A percentile compares a stretch with the other conserved stretches of the same genome.
Conservation (phyloP, 1,140 invertebrate species). For the Delia radicum region DNA sequence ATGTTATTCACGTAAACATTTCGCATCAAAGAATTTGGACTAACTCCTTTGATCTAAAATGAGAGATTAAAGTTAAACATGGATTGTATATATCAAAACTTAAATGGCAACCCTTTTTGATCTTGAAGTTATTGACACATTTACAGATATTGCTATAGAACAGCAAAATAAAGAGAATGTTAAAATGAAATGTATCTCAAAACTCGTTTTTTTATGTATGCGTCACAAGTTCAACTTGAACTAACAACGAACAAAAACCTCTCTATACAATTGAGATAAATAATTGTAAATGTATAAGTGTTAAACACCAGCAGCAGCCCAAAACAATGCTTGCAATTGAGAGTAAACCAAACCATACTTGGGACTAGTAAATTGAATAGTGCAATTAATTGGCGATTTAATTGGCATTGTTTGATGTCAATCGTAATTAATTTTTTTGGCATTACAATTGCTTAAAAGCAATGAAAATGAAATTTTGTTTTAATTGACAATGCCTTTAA, state of each 20-base stretch:
- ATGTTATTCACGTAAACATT: too few relatives aligned
- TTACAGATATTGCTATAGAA: background rate
- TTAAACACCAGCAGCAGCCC: conserved; percentile 7
- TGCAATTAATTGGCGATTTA: too few relatives aligned
- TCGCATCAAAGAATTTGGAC: too few relatives aligned
- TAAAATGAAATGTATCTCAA: background rate
- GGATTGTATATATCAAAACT: too few relatives aligned
- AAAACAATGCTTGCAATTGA: background rate
- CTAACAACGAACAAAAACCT: background rate
- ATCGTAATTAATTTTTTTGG: too few relatives aligned
- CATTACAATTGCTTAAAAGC: too few relatives aligned
- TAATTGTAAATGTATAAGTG: background rate
- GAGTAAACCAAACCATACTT: background rate
- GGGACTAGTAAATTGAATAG: background rate
- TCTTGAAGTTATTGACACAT: background rate
- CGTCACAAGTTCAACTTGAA: background rate
- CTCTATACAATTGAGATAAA: background rate
- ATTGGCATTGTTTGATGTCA: too few relatives aligned
- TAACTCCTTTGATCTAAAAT: too few relatives aligned
- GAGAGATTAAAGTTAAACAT: too few relatives aligned
- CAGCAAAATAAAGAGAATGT: background rate
- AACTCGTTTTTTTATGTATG: conserved; percentile 6
- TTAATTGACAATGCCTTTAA: too few relatives aligned
- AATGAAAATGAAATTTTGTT: too few relatives aligned
- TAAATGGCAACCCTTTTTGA: too few relatives aligned